These are phyloP conservation scores for Limosa lapponica DNA, from an alignment of 2,797 vertebrate genomes.

Conservation along the genomic window DNA sequence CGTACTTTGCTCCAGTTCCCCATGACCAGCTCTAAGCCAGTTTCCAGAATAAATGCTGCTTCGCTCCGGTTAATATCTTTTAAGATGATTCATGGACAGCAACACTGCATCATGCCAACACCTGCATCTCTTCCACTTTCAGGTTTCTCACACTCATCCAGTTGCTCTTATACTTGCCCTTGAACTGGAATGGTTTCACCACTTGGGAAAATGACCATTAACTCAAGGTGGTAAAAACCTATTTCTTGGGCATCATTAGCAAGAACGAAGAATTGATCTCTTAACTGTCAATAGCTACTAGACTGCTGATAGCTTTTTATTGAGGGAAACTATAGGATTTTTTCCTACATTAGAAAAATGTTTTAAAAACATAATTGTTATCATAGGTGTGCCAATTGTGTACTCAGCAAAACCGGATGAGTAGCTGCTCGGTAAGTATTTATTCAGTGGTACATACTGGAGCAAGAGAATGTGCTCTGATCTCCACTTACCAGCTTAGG, in stretches of 20 bases:
- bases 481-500: not conserved
- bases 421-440: not conserved
- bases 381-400: not conserved
- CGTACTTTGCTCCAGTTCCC: not conserved
- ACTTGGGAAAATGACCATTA: not conserved
- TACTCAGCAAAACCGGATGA: not conserved
- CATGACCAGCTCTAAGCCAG: not conserved
- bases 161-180: not conserved
- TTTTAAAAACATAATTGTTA: not conserved
- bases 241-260: not conserved
- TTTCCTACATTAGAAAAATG: not conserved
- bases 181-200: not conserved
- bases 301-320: not conserved
- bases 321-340: not conserved
- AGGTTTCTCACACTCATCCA: not conserved
- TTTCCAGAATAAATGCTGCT: not conserved
- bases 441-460: not conserved
- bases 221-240: not conserved
- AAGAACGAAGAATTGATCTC: conserved; percentile 7
- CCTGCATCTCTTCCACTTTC: not conserved
- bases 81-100: not conserved
- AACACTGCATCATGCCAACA: not conserved
- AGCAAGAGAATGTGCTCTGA: not conserved
- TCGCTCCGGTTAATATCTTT: not conserved
- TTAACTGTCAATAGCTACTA: not conserved